Evolutionary conservation across 1,140 invertebrate species (phyloP), one percentile per base, ranked within the genome.

Genomic region (Oryctes rhinoceros): DNA sequence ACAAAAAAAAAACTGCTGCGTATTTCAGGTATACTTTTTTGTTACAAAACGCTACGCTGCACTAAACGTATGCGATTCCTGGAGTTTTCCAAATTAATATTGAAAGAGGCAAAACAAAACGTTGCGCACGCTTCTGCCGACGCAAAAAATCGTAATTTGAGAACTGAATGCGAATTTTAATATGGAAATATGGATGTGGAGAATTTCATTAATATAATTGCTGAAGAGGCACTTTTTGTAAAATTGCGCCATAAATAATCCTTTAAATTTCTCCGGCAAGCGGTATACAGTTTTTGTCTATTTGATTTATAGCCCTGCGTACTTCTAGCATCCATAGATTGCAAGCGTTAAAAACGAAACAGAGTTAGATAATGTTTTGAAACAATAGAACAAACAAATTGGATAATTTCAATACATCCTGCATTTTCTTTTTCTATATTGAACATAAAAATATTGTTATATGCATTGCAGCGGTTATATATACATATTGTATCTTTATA

Each of bases 161-260:
- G 6, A 53, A 53, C 49, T 15, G 49, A 53, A 53, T 18, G 13
- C 0, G n/a, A 53, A 53, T 53, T 53, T 53, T 53, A 53, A 53
- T 53, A 18, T 13, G 49, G n/a, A 53, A 53, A 53, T 53, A 53
- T 53, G 49, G 49, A 53, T 53, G 4, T 53, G 49, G 9, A 53
- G 49, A 53, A 18, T 53, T 53, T 53, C 49, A 53, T 53, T 53
- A 53, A 53, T 53, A 53, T 53, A 53, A 53, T 53, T 53, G 49
- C 49, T 53, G 49, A 53, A 53, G 49, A 53, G 49, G n/a, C 13
- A 53, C 49, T 53, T 53, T 53, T 53, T 53, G 49, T 18, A 13
- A 53, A 53, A 53, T 53, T 53, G 49, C n/a, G 49, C 49, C 49
- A 53, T 53, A 53, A 53, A 53, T 53, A 53, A 53, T 53, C 49